Evolutionary conservation across 2,797 vertebrate genomes (phyloP).

Genomic region (Sebastes vulpes): DNA sequence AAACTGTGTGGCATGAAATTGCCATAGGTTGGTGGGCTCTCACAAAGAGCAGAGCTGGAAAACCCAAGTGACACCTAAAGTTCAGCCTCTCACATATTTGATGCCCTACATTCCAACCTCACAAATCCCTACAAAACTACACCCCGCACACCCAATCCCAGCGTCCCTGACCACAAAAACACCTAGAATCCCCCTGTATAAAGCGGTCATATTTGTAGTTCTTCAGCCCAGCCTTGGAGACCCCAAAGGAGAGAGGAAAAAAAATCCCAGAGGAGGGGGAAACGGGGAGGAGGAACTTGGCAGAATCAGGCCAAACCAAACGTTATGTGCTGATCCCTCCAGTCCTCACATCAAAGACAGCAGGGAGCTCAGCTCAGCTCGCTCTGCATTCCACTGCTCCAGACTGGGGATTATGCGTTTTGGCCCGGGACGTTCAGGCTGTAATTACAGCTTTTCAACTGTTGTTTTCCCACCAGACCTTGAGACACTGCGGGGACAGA

Average conservation of each 20-base stretch:
- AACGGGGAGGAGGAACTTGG: conserved; percentile 55
- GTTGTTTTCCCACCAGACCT: conserved; percentile 82
- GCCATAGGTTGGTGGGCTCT: conserved; percentile 38
- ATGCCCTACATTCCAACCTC: conserved; percentile 20
- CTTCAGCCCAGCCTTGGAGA: conserved; percentile 55
- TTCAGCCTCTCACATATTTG: conserved; percentile 10
- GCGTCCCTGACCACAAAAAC: conserved; percentile 33
- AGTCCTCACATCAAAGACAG: conserved; percentile 82
- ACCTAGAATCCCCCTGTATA: conserved; percentile 32
- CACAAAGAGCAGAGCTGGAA: conserved; percentile 26
- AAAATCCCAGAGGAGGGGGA: conserved; percentile 55
- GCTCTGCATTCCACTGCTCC: conserved; percentile 83
- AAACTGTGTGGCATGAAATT: conserved; percentile 19
- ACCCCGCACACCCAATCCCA: conserved; percentile 55
- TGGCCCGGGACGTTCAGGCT: conserved; percentile 73
- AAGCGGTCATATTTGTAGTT: conserved; percentile 77
- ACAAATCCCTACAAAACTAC: conserved; percentile 36
- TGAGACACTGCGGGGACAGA: conserved; percentile 75
- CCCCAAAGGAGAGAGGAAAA: conserved; percentile 50
- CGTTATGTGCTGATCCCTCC: conserved; percentile 80
- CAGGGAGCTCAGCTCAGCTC: conserved; percentile 79
- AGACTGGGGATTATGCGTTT: conserved; percentile 82
- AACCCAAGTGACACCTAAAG: conserved; percentile 22
- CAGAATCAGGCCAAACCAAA: conserved; percentile 84
- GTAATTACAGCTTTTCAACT: conserved; percentile 83